Conservation (phyloP, 2,113 vertebrate species). For the Zapornia atra region DNA sequence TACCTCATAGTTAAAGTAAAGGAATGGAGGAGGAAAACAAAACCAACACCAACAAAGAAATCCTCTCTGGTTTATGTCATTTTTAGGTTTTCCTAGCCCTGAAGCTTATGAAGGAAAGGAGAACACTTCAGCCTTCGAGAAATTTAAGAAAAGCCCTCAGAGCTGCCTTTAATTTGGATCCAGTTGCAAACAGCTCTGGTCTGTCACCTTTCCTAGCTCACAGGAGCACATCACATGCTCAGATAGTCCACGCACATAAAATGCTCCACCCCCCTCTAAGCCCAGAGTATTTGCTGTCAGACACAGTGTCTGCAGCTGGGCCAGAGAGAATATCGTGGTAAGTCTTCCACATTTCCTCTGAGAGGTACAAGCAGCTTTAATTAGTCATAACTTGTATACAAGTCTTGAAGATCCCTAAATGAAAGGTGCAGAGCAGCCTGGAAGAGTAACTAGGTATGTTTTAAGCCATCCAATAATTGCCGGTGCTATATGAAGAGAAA, state of each 20-base stretch:
- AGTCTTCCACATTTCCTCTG: not conserved
- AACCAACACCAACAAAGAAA: too few relatives aligned
- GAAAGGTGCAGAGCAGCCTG: not conserved
- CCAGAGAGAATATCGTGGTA: not conserved
- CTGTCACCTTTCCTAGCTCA: not conserved
- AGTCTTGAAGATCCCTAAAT: not conserved
- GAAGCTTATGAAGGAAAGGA: not conserved
- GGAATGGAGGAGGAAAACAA: fast-evolving
- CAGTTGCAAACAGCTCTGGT: not conserved
- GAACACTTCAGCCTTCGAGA: not conserved
- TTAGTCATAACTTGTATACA: not conserved
- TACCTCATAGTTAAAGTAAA: not conserved
- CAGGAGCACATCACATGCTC: not conserved
- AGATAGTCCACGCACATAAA: not conserved
- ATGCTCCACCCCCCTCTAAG: not conserved
- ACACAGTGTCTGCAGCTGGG: not conserved
- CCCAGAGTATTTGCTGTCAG: not conserved
- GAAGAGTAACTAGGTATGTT: not conserved
- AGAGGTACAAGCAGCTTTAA: not conserved
- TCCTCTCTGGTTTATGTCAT: not conserved
- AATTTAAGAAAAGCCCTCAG: not conserved
- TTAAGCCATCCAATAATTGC: not conserved
- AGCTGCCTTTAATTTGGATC: not conserved
- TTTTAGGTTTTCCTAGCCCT: not conserved
- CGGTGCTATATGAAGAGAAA: not conserved